Percentiles rank a stretch among this genome's conserved stretches.
These are phyloP conservation scores for Cossypha heuglini DNA, from an alignment of 2,797 vertebrate species.

Conservation along the genomic window DNA sequence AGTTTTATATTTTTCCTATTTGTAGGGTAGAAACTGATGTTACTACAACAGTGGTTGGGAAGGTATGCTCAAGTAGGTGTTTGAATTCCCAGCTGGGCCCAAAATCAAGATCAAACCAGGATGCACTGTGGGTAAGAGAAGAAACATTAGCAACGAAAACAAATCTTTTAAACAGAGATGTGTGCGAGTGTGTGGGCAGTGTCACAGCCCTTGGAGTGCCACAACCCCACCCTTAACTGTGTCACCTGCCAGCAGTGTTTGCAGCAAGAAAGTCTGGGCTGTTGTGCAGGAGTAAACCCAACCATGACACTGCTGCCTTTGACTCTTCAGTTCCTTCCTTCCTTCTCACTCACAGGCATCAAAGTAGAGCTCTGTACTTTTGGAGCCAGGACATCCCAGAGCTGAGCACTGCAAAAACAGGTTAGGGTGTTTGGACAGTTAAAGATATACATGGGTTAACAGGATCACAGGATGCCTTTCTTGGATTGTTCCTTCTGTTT, in stretches of 20 bases:
- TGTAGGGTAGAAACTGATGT: neutral
- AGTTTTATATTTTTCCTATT: slow-evolving; percentile 30
- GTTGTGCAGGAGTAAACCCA: neutral
- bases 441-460: neutral
- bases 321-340: neutral
- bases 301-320: accelerated
- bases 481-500: neutral
- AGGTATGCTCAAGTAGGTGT: neutral
- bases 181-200: neutral
- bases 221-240: neutral
- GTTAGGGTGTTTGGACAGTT: neutral
- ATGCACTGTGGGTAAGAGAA: neutral
- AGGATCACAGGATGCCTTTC: neutral
- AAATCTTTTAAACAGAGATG: neutral
- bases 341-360: neutral
- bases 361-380: neutral
- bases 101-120: slow-evolving; percentile 22
- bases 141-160: neutral
- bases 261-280: neutral
- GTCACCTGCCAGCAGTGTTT: neutral
- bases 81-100: neutral
- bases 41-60: neutral
- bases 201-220: neutral
- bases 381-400: neutral
- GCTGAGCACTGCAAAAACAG: neutral